Conservation (phyloP, 1,140 invertebrate genomes). For the Drosophila oshimai region DNA sequence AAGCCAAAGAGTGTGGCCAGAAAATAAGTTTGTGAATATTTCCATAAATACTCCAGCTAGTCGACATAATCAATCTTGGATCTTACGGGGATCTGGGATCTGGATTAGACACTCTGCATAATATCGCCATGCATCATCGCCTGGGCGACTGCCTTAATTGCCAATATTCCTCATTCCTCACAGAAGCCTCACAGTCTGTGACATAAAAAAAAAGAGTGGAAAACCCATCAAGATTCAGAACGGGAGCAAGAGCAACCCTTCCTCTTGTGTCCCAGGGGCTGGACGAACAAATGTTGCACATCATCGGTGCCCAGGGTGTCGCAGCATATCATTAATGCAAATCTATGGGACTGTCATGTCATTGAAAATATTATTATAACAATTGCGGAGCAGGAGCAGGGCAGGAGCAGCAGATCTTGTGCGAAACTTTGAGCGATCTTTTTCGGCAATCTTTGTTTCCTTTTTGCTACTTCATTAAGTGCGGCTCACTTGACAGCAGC, state of each 20-base stretch:
- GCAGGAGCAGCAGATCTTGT: background rate
- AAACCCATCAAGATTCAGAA: background rate
- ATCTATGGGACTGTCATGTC: slow-evolving; percentile 72
- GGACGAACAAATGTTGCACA: slow-evolving; percentile 60
- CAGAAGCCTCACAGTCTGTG: too few species aligned
- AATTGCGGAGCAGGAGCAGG: slow-evolving; percentile 39
- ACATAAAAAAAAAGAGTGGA: background rate
- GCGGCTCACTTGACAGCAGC: slow-evolving; percentile 71
- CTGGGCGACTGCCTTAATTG: slow-evolving; percentile 37
- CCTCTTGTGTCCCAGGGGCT: background rate
- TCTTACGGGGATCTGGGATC: slow-evolving; percentile 17
- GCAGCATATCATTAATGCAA: slow-evolving; percentile 77
- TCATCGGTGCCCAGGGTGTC: too few species aligned
- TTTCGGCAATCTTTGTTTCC: slow-evolving; percentile 3
- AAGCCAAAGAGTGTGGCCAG: background rate
- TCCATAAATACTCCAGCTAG: slow-evolving; percentile 14
- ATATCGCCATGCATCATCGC: slow-evolving; percentile 52
- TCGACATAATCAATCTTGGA: slow-evolving; percentile 34
- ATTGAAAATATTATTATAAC: slow-evolving; percentile 76
- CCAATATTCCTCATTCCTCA: slow-evolving; percentile 40
- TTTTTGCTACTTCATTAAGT: slow-evolving; percentile 69
- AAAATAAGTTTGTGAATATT: background rate
- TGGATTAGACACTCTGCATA: slow-evolving; percentile 29
- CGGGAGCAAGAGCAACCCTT: slow-evolving; percentile 14
- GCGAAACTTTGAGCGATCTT: slow-evolving; percentile 14